Base-by-base conservation (phyloP, 1,140 invertebrate genomes). In the Diuraphis noxia region DNA sequence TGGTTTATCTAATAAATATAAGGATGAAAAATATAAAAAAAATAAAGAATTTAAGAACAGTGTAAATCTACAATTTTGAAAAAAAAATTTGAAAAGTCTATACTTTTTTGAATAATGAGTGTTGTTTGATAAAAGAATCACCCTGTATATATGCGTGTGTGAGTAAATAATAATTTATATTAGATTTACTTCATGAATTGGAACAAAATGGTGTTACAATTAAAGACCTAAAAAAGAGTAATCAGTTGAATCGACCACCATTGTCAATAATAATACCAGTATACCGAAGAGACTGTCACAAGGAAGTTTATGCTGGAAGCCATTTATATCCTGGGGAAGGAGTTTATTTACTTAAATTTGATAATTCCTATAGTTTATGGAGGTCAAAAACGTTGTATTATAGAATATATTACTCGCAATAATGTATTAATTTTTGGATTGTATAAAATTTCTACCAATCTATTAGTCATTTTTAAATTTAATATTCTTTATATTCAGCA, bases 291-390 rank as follows among this genome's bases (percentile, higher is more conserved):
- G 98, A 99, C 94, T 98, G 98, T 93, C 98, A 99, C 93, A 96
- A 97, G 93, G 98, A 99, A 95, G 98, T 99, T 0, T 99, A 99
- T 93, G 98, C 98, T 81, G 99, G 99, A 19, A 98, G 97, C 93
- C 99, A 99, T 94, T 95, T 96, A 41, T 99, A 99, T 94, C 99
- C 99, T 9, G 99, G 98, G 36, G 96, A 98, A 94, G 99, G 99
- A 63, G 97, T 99, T 63, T 99, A 99, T 95, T 95, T 99, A 93
- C 95, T 99, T 19, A 99, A 99, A 95, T 99, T 99, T 94, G 99
- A 99, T 94, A 99, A 99, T 95, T 99, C 98, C 1, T 99, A 99
- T 94, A 99, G 98, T 79, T 95, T 99, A 91, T 99, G 99, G 99
- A 96, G 99, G 93, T 99, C 98, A 93, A 99, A 99, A 96, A 99